Percentiles rank a stretch among this genome's conserved stretches.
Evolutionary conservation across 2,113 vertebrate genomes (phyloP).

Genomic region (Pleuronectes platessa): DNA sequence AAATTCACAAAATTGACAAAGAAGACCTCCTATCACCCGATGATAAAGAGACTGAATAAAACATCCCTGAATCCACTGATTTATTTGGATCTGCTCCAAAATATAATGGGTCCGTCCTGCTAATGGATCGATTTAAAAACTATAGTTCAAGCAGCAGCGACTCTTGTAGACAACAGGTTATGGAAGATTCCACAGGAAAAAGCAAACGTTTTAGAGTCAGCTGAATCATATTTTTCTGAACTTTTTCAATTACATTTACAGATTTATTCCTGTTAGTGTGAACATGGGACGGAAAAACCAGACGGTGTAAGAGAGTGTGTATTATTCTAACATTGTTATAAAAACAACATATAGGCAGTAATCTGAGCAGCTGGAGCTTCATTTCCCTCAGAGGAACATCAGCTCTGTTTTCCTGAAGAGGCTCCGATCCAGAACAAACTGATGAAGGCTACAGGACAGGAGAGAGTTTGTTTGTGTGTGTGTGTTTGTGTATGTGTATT

Average conservation of each 20-base stretch:
- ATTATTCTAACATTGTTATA: conserved; percentile 65
- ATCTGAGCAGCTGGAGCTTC: conserved; percentile 57
- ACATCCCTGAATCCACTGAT: too few species aligned
- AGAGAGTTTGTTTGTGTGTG: too few species aligned
- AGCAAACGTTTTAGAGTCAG: neutral
- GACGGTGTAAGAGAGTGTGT: conserved; percentile 15
- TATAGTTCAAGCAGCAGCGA: neutral
- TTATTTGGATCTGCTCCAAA: too few species aligned
- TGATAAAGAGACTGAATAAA: too few species aligned
- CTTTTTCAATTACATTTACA: neutral
- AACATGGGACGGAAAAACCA: neutral
- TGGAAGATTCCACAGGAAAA: neutral
- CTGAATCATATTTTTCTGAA: neutral
- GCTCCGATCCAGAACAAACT: conserved; percentile 54
- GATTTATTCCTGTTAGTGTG: neutral
- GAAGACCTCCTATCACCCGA: too few species aligned
- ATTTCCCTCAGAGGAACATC: conserved; percentile 47
- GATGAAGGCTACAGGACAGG: conserved; percentile 49
- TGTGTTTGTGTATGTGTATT: neutral
- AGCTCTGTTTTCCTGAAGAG: conserved; percentile 64
- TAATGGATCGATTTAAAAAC: neutral
- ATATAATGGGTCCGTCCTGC: too few species aligned
- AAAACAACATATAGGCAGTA: conserved; percentile 48
- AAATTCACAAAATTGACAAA: too few species aligned
- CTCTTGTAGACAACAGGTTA: neutral